Percentiles rank a stretch among this genome's conserved stretches.
Evolutionary conservation across 2,113 vertebrate genomes (phyloP).

Genomic region (Cryptomyrus ogoouensis): DNA sequence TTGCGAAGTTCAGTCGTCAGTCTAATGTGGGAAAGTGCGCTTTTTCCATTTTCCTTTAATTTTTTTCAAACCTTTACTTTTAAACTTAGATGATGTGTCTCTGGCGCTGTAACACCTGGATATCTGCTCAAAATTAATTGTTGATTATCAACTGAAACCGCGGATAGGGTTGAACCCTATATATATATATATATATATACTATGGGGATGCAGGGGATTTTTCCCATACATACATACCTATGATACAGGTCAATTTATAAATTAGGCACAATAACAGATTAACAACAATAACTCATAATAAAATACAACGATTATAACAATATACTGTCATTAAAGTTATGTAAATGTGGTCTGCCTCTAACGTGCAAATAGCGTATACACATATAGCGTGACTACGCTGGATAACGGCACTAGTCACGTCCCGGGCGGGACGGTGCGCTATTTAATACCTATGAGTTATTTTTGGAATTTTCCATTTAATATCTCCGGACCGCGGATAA

Average conservation of each 20-base stretch:
- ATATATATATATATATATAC: background rate
- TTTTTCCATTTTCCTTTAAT: background rate
- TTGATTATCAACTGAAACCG: background rate
- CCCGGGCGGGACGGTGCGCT: background rate
- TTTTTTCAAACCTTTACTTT: background rate
- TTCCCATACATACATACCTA: background rate
- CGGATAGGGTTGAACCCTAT: no score
- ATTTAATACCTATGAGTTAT: background rate
- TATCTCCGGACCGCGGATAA: background rate
- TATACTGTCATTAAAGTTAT: background rate
- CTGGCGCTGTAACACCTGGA: background rate
- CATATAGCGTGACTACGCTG: background rate
- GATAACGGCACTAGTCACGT: background rate
- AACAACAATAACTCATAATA: background rate
- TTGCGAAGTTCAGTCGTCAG: background rate
- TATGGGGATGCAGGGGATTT: no score
- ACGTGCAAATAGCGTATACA: background rate
- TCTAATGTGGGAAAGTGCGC: background rate
- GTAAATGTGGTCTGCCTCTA: no score
- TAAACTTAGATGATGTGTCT: background rate
- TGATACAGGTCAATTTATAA: background rate
- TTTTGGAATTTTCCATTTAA: background rate
- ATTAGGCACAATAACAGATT: background rate
- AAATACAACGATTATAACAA: background rate
- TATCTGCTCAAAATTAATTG: background rate